phyloP scores from a whole-genome alignment of 1,140 invertebrate species.

The Trachymyrmex cornetzi region DNA sequence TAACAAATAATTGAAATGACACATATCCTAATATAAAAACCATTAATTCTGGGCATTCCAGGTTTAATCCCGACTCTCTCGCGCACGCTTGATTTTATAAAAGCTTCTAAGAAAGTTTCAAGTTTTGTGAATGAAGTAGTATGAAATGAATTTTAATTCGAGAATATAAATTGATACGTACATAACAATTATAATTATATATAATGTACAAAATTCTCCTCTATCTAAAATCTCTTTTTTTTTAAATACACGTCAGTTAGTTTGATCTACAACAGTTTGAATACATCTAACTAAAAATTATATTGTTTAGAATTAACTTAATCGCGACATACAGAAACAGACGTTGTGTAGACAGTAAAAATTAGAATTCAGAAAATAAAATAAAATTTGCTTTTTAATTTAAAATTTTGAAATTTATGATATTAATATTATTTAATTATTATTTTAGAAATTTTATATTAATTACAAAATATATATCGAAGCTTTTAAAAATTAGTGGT shows the following conservation, averaged over 20 bases:
- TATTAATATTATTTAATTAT: not conserved
- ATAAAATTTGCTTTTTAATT: conserved; percentile 25
- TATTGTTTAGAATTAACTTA: no score
- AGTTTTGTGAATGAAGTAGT: not conserved
- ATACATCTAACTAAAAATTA: not conserved
- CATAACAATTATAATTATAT: not conserved
- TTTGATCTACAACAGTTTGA: no score
- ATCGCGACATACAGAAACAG: no score
- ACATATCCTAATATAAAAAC: not conserved
- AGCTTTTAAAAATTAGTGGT: conserved; percentile 1
- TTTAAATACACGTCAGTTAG: not conserved
- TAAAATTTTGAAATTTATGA: not conserved
- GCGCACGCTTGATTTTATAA: not conserved
- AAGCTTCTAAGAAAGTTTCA: not conserved
- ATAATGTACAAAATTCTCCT: not conserved
- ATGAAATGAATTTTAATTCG: not conserved
- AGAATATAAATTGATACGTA: not conserved
- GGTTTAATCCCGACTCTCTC: not conserved
- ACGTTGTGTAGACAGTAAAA: not conserved
- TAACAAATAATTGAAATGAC: not conserved
- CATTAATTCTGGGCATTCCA: not conserved
- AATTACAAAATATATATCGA: not conserved
- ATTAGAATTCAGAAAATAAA: not conserved
- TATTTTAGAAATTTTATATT: not conserved
- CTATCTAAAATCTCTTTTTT: not conserved